Evolutionary conservation across 2,888 invertebrate genomes (phyloP).

Genomic region (Cerastis rubricosa): DNA sequence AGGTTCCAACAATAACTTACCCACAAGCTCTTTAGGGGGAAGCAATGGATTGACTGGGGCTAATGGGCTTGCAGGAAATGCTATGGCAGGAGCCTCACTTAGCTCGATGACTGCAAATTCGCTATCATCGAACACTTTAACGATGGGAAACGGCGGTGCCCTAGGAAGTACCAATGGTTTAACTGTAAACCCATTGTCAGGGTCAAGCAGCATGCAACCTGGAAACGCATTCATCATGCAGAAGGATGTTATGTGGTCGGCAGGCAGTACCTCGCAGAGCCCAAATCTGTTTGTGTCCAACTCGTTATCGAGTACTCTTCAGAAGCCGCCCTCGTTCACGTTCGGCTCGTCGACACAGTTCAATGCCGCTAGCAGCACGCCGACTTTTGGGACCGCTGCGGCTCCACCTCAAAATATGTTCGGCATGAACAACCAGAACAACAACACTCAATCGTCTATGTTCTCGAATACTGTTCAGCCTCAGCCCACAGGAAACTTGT

Average conservation of each 20-base stretch:
- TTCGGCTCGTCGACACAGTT: slow-evolving; percentile 79
- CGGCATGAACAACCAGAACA: slow-evolving; percentile 73
- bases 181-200: slow-evolving; percentile 62
- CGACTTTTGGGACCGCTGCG: slow-evolving; percentile 72
- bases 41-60: slow-evolving; percentile 55
- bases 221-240: slow-evolving; percentile 64
- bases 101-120: slow-evolving; percentile 39
- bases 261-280: slow-evolving; percentile 66
- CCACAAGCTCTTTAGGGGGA: slow-evolving; percentile 52
- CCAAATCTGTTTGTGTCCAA: slow-evolving; percentile 75
- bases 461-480: slow-evolving; percentile 73
- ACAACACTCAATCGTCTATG: slow-evolving; percentile 70
- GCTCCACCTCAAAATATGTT: slow-evolving; percentile 75
- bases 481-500: slow-evolving; percentile 72
- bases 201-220: slow-evolving; percentile 64
- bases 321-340: slow-evolving; percentile 76
- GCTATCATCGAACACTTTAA: slow-evolving; percentile 47
- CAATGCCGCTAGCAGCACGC: slow-evolving; percentile 65
- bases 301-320: slow-evolving; percentile 67
- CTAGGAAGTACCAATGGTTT: slow-evolving; percentile 63
- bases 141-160: slow-evolving; percentile 48
- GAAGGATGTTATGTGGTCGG: slow-evolving; percentile 80
- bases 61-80: slow-evolving; percentile 52
- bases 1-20: slow-evolving; percentile 46
- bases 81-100: slow-evolving; percentile 42